Conservation (phyloP, 2,888 invertebrate genomes). For the Eristalis pertinax region DNA sequence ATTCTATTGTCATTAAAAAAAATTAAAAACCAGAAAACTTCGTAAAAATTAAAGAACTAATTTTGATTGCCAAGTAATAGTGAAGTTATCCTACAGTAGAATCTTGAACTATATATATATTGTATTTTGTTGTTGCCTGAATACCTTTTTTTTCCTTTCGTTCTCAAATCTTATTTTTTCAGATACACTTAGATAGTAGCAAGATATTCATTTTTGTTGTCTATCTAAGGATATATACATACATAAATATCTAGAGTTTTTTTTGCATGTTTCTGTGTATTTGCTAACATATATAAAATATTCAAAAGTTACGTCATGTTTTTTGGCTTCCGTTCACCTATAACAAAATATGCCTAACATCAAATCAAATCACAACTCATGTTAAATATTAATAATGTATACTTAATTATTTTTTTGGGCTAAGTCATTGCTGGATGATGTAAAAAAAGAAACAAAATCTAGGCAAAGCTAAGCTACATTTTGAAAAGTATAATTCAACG, state of each 20-base stretch:
- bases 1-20: slow-evolving; percentile 40
- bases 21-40: slow-evolving; percentile 30
- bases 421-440: slow-evolving; percentile 11
- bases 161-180: slow-evolving; percentile 26
- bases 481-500: slow-evolving; percentile 4
- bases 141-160: slow-evolving; percentile 25
- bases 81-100: slow-evolving; percentile 52
- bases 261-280: slow-evolving; percentile 69
- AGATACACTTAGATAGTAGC: slow-evolving; percentile 29
- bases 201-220: slow-evolving; percentile 21
- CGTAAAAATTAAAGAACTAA: slow-evolving; percentile 23
- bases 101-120: slow-evolving; percentile 21
- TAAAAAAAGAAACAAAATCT: slow-evolving; percentile 1
- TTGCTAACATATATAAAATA: slow-evolving; percentile 60
- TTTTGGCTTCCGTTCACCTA: slow-evolving; percentile 51
- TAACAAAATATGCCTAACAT: slow-evolving; percentile 26
- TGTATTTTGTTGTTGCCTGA: slow-evolving; percentile 68
- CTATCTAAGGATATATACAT: slow-evolving; percentile 30
- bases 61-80: slow-evolving; percentile 47
- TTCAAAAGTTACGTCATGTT: slow-evolving; percentile 39
- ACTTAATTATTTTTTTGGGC: slow-evolving; percentile 4
- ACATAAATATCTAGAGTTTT: slow-evolving; percentile 34
- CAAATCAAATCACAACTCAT: slow-evolving; percentile 40
- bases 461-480: not conserved
- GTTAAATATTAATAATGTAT: slow-evolving; percentile 10